Base-by-base conservation (phyloP, 2,113 vertebrate species). In the Zingel zingel region DNA sequence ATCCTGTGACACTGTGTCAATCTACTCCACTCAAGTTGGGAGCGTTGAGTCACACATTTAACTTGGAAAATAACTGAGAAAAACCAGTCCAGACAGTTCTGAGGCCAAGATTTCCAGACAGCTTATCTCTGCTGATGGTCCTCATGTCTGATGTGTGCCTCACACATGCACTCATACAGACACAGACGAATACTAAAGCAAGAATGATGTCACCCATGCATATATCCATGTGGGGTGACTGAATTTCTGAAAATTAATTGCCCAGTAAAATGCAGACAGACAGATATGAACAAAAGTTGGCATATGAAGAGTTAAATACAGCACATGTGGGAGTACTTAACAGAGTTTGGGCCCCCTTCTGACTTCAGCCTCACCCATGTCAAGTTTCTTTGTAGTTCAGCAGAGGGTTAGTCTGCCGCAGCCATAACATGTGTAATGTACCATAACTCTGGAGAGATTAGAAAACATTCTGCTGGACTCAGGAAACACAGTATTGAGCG, bases 361-460 rank as follows among this genome's bases (percentile, higher is more conserved):
- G 82, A 85, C 71, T 84, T 15, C 6, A 21, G 57, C 33, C 56
- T 90, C 86, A 89, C 84, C 80, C 89, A 63, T 47, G 79, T 47
- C 0, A 33, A 66, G 74, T 54, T 81, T 75, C 84, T 87, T 70
- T 86, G 79, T 82, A 86, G 91, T 88, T 87, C 74, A 86, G 78
- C 63, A 21, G 76, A 73, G 76, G 79, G 82, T 83, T 79, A 75
- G 79, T 51, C 75, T 58, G 63, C 74, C 2, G 56, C 79, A 90
- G 90, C 85, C 85, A 87, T 84, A 91, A 93, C 87, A 88, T 78
- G 65, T 78, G 89, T 56, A 90, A 89, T 86, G 79, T 89, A 77
- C n/a, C 70, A 53, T 70, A 80, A 77, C 70, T 58, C 66, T 66
- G 77, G 15, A 63, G 78, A 91, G 88, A 89, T 81, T 69, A 84